Conservation (phyloP, 2,113 vertebrate genomes). For the Nyctereutes procyonoides region DNA sequence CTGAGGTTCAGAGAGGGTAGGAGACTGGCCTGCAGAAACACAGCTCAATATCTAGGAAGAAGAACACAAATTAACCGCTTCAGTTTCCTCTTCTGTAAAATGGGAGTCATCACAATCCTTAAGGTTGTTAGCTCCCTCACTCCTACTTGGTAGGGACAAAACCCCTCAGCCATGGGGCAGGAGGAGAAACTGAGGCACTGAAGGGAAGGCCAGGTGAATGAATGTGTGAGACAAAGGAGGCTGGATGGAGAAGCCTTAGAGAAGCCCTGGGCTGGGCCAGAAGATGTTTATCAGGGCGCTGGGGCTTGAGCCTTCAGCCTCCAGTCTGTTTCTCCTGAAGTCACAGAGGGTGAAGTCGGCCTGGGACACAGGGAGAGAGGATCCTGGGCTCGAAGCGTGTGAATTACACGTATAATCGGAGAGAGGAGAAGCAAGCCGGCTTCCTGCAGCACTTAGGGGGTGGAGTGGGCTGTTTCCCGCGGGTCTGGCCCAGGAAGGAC, state of each 20-base stretch:
- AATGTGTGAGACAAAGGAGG: neutral
- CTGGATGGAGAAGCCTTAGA: neutral
- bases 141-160: neutral
- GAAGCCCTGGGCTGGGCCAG: too few relatives aligned
- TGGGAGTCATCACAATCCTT: neutral
- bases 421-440: neutral
- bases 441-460: neutral
- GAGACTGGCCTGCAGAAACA: neutral
- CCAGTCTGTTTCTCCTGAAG: neutral
- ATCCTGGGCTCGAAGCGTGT: neutral
- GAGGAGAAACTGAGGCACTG: neutral
- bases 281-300: too few relatives aligned
- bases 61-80: neutral
- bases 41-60: neutral
- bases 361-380: neutral
- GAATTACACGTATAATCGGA: neutral
- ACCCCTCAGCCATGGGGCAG: neutral
- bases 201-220: neutral
- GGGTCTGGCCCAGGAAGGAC: conserved; percentile 35
- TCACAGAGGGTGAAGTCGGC: neutral
- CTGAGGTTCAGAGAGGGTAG: neutral
- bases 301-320: neutral
- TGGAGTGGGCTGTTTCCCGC: neutral
- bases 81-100: neutral
- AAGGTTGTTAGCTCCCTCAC: neutral